Base-by-base conservation (phyloP, 1,140 invertebrate genomes). In the Hyles euphorbiae region DNA sequence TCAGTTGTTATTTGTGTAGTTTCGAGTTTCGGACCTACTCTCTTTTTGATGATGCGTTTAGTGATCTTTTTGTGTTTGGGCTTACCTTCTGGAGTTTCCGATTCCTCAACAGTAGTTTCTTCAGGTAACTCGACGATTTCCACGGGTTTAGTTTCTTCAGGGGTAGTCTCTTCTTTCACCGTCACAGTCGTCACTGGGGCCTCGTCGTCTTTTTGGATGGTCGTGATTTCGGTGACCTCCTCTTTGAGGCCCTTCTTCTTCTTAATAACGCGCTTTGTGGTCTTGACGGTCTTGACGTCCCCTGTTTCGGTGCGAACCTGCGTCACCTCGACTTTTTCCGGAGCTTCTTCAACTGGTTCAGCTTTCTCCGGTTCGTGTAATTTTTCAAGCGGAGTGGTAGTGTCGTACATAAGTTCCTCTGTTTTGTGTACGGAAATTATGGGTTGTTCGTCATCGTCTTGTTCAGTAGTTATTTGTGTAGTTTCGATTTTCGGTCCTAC, bases 151-250 rank as follows among this genome's bases (percentile, higher is more conserved):
- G 12, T 22, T 54, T 63, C 56, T 54, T 50, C 52, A 6, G 46
- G 46, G 4, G 46, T 10, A n/a, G 34, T 34, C 52, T 3, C 47
- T 54, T 9, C 33, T n/a, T n/a, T 47, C 12, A 47, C 46, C 6
- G 46, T 47, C 5, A 47, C 46, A 6, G 46, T 47, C 5, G 46
- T 47, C 4, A 47, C 12, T 8, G 46, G 46, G 5, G 5, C 46
- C 12, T 47, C 46, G 10, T 47, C 86, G 58, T 87, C 85, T 61
- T 89, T 83, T 61, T 89, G 80, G 3, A 89, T 65, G 4, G 80
- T 87, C 47, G 81, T 72, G 34, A 88, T 76, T 70, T 90, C 87
- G 2, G 83, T 87, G 2, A 87, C 74, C 12, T 47, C 46, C 10
- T 47, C 46, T 10, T 88, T 82, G 0, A 75, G 55, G 2, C 78